These are phyloP conservation scores for Vultur gryphus DNA, from an alignment of 2,797 vertebrate genomes.

Conservation along the genomic window DNA sequence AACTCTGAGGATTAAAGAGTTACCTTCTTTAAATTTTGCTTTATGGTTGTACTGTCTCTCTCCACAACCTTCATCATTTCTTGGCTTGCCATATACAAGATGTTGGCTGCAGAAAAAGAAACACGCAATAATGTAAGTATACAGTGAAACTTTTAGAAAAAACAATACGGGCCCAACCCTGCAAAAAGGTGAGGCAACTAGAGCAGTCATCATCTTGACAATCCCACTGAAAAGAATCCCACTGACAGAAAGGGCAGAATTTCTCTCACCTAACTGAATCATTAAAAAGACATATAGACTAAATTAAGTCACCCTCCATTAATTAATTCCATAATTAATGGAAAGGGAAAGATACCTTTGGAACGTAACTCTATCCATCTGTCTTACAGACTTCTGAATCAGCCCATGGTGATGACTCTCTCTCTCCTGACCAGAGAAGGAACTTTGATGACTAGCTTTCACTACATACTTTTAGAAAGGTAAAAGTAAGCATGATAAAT, in stretches of 20 bases:
- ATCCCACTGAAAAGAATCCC: background rate
- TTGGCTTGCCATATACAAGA: conserved; percentile 89
- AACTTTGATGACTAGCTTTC: background rate
- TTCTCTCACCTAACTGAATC: background rate
- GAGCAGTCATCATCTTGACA: background rate
- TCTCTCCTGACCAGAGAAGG: background rate
- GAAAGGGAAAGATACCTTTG: background rate
- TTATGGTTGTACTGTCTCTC: conserved; percentile 85
- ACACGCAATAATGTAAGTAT: background rate
- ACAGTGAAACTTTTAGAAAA: background rate
- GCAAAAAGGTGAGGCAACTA: background rate
- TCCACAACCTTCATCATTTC: conserved; percentile 88
- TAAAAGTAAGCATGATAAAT: background rate
- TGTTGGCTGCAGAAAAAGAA: conserved; percentile 81
- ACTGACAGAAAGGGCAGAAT: background rate
- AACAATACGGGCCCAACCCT: background rate
- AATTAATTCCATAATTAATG: background rate
- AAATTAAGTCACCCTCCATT: background rate
- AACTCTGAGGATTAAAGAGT: conserved; percentile 6
- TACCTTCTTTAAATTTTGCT: conserved; percentile 87
- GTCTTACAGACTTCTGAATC: background rate
- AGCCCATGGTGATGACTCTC: background rate
- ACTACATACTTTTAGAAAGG: background rate
- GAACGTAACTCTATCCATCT: background rate
- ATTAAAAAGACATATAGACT: background rate